These are phyloP conservation scores for Escarpia spicata DNA, from an alignment of 2,888 invertebrate species.

Conservation along the genomic window DNA sequence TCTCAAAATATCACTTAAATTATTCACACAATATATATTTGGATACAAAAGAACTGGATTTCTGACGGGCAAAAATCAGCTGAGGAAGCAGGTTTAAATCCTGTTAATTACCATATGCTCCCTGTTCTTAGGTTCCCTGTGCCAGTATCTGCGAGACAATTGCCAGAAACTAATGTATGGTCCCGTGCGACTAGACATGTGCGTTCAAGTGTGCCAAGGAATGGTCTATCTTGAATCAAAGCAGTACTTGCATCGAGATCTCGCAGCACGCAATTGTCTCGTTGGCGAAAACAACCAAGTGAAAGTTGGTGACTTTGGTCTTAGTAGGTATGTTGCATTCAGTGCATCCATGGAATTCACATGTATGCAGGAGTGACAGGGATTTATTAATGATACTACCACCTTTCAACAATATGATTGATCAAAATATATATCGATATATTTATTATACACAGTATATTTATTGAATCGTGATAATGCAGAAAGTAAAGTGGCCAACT, in stretches of 20 bases:
- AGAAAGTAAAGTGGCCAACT: too few species aligned
- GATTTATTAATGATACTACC: too few species aligned
- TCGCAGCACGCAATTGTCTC: not conserved
- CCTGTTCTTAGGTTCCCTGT: not conserved
- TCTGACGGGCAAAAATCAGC: too few species aligned
- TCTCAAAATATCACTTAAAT: too few species aligned
- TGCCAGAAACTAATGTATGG: not conserved
- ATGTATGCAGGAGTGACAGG: too few species aligned
- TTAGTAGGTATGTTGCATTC: not conserved
- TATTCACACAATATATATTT: too few species aligned
- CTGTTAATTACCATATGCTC: not conserved
- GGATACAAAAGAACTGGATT: too few species aligned
- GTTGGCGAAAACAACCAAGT: not conserved
- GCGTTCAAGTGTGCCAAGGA: not conserved
- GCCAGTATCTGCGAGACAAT: not conserved
- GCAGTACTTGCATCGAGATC: not conserved
- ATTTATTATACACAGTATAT: too few species aligned
- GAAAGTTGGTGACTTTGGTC: not conserved
- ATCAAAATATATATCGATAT: too few species aligned
- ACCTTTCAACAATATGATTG: too few species aligned
- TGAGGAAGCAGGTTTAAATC: not conserved
- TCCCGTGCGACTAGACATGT: not conserved
- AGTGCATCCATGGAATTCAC: too few species aligned
- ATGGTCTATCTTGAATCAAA: not conserved
- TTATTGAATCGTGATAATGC: too few species aligned